Evolutionary conservation across 2,797 vertebrate species (phyloP), one percentile per base, ranked within the genome.

Genomic region (Megalops cyprinoides): DNA sequence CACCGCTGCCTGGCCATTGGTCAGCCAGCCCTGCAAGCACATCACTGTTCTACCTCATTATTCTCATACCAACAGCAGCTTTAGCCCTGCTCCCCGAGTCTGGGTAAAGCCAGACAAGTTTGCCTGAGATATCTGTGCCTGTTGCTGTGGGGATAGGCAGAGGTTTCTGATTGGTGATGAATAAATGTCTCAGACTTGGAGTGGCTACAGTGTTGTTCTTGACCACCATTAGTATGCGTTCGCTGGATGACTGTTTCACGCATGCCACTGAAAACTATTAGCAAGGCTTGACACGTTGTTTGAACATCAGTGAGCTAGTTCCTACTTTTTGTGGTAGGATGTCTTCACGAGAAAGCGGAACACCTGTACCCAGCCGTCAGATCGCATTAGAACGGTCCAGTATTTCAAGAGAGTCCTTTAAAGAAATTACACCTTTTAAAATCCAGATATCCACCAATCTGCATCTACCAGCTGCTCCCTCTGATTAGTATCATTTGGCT

Each of bases 401-500:
- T n/a, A 34, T 28, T 46, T 62, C 10, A 8, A 65, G 60, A 20
- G 48, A 79, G 44, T 34, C 9, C 0, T 8, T 69, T n/a, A 69
- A 1, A 60, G 49, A 0, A 39, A 83, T 79, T 81, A n/a, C 39
- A 76, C 28, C 3, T 15, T 78, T 86, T 82, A 34, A 76, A 62
- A 48, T 28, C 46, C 74, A 23, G 56, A 51, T 77, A 34, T 78
- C 56, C 28, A 58, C 77, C 46, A 37, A 23, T 20, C 28, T 49
- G 1, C 10, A n/a, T 6, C 14, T 51, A 10, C 51, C 53, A 73
- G 76, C 42, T 71, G 81, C 39, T 37, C 65, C 73, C 31, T 51
- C 73, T 77, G 55, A 85, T 85, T 48, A 81, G 39, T 83, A 74
- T 31, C 62, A 73, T 82, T 39, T 74, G 31, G 73, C 74, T 62